phyloP scores from a whole-genome alignment of 2,113 vertebrate species.

The Chascanopsetta lugubris region DNA sequence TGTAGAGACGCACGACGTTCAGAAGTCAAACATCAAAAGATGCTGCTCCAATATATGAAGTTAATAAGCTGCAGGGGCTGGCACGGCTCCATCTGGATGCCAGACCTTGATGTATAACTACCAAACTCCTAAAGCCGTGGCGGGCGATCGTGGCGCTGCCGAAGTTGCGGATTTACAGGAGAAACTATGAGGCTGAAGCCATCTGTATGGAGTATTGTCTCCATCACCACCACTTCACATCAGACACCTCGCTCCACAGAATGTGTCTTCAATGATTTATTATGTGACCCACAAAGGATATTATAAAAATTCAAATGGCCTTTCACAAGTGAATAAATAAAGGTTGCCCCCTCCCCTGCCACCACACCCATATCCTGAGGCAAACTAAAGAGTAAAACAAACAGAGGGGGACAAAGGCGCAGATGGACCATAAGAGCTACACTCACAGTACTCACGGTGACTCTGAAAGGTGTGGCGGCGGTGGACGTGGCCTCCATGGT shows the following conservation, averaged over 20 bases:
- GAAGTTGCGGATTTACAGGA: background rate
- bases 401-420: background rate
- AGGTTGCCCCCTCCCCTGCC: background rate
- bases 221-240: background rate
- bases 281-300: background rate
- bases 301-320: background rate
- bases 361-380: background rate
- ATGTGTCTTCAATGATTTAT: background rate
- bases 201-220: background rate
- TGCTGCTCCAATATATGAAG: slow-evolving; percentile 45
- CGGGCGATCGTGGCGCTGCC: background rate
- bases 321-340: background rate
- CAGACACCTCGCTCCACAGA: background rate
- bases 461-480: slow-evolving; percentile 89
- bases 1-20: slow-evolving; percentile 29
- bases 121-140: slow-evolving; percentile 1
- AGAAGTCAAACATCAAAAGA: slow-evolving; percentile 55
- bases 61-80: slow-evolving; percentile 56
- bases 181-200: background rate
- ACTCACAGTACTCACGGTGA: slow-evolving; percentile 88
- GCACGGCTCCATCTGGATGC: slow-evolving; percentile 53
- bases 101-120: slow-evolving; percentile 33
- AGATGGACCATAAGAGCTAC: background rate
- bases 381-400: background rate
- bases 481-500: slow-evolving; percentile 88